Base-by-base conservation (phyloP, 2,888 invertebrate genomes). In the Troides helena region DNA sequence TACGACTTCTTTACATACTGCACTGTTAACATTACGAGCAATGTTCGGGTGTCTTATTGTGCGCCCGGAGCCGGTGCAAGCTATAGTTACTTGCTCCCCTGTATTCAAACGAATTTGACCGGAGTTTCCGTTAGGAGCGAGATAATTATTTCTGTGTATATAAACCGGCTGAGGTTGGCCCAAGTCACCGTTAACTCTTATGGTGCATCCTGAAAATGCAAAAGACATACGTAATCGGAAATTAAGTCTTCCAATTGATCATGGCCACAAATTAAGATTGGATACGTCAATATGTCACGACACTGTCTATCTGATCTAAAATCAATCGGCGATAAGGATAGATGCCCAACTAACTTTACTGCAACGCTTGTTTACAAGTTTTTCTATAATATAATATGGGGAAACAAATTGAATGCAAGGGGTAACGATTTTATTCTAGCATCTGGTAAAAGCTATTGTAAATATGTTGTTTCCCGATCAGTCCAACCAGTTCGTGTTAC, bases 91-190 rank as follows among this genome's bases (percentile, higher is more conserved):
- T 67, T 86, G 80, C 36, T 90, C 84, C 2, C 88, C 88, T 1
- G 78, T 71, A 62, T 77, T 84, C 4, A 91, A 79, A 23, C 74
- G 77, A 66, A 90, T 84, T 56, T 75, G 72, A 0, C 90, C 89
- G 7, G 81, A 78, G 76, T 84, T 93, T 21, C 89, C 87, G 43
- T 73, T 80, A 3, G 91, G 83, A 1, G 74, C 70, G 10, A 86
- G 39, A 72, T 85, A 90, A 67, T 84, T 81, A 1, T 87, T 83
- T 46, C 74, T 75, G 61, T 81, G 85, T 1, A 95, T 78, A 75
- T 94, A 92, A 6, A 95, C 86, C 0, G 95, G 95, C 78, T 95
- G 95, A 0, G 94, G 94, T 70, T 92, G 91, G 0, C 88, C 89
- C 2, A 94, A 84, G 75, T 94, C 94, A 18, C 93, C 90, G 62